phyloP scores from a whole-genome alignment of 2,888 invertebrate genomes.

The Netelia virgata region DNA sequence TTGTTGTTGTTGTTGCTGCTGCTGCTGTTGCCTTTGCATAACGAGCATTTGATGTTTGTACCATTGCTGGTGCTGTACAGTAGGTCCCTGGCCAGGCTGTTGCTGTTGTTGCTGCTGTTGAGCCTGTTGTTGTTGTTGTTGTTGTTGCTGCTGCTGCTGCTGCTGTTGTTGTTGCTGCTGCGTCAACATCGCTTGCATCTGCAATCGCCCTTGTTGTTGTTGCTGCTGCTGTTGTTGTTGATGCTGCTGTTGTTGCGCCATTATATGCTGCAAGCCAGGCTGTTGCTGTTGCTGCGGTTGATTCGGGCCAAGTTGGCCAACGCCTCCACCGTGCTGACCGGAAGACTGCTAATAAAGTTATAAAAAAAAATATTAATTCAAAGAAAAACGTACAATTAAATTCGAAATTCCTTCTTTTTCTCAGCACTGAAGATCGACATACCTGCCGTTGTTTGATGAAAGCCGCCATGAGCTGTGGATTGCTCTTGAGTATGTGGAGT shows the following conservation, averaged over 20 bases:
- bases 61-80: constrained; percentile 75
- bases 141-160: constrained; percentile 86
- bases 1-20: constrained; percentile 83
- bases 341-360: constrained; percentile 79
- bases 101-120: constrained; percentile 84
- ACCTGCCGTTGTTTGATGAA: constrained; percentile 95
- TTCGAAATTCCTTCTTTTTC: neutral
- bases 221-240: constrained; percentile 84
- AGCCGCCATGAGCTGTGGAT: constrained; percentile 98
- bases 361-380: constrained; percentile 25
- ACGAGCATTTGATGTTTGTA: constrained; percentile 79
- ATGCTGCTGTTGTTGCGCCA: constrained; percentile 86
- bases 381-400: constrained; percentile 10
- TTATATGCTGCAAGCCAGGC: constrained; percentile 83
- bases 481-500: constrained; percentile 95
- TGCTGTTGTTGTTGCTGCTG: constrained; percentile 86
- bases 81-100: constrained; percentile 77
- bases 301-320: constrained; percentile 80
- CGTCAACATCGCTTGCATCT: constrained; percentile 84
- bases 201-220: constrained; percentile 86
- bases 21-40: constrained; percentile 78
- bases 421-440: constrained; percentile 61
- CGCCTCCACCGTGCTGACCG: constrained; percentile 80
- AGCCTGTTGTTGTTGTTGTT: constrained; percentile 81
- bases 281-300: constrained; percentile 84